phyloP scores from a whole-genome alignment of 2,888 invertebrate genomes.

The Drosophila lacicola region DNA sequence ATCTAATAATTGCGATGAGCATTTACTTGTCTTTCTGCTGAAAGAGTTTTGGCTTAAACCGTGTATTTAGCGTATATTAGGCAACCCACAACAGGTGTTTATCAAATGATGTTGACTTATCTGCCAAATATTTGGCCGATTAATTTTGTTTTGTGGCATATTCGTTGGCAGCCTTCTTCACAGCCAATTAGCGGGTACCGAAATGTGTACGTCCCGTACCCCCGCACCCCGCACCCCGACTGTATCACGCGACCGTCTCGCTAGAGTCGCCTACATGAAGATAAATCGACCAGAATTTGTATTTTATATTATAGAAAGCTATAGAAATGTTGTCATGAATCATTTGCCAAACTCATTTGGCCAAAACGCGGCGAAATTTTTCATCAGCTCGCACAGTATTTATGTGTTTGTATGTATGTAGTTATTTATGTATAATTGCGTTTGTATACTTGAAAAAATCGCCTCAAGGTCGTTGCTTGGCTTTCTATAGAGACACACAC shows the following conservation, averaged over 20 bases:
- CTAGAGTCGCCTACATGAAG: background rate
- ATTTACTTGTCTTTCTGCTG: constrained; percentile 2
- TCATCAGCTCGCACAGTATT: constrained; percentile 37
- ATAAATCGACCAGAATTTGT: constrained; percentile 8
- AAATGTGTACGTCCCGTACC: constrained; percentile 23
- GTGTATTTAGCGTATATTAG: constrained; percentile 18
- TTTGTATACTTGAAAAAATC: constrained; percentile 43
- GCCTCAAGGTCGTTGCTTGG: constrained; percentile 64
- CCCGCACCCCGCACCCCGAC: background rate
- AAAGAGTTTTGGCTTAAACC: background rate
- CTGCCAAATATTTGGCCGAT: constrained; percentile 62
- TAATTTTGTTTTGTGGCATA: constrained; percentile 58
- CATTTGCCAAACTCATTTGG: constrained; percentile 55
- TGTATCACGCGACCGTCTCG: constrained; percentile 50
- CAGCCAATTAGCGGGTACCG: constrained; percentile 56
- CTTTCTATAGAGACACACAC: constrained; percentile 47
- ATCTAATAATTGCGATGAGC: background rate
- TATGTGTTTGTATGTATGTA: constrained; percentile 5
- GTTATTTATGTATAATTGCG: constrained; percentile 34
- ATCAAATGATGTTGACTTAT: constrained; percentile 60
- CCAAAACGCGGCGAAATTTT: constrained; percentile 57
- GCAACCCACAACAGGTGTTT: constrained; percentile 54
- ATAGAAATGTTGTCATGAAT: constrained; percentile 53
- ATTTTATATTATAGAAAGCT: constrained; percentile 33
- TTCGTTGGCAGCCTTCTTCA: constrained; percentile 58